A percentile compares a stretch with the other conserved stretches of the same genome.
Conservation (phyloP, 2,888 invertebrate genomes). For the Drosophila recens region DNA sequence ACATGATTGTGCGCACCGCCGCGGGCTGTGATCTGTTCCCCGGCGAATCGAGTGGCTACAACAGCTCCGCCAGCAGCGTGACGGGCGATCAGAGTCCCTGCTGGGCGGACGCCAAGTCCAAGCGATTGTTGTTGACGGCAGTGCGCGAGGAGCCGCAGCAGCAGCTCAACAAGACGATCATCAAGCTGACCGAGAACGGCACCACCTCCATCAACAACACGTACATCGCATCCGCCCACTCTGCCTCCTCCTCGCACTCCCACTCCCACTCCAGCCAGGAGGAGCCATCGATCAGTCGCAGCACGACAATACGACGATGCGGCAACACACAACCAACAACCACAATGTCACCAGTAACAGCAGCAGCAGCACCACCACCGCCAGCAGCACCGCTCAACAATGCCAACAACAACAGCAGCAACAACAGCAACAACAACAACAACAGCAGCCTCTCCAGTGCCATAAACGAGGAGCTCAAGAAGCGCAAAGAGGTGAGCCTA, state of each 20-base stretch:
- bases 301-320: slow-evolving; percentile 53
- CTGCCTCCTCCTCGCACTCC: not conserved
- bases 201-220: slow-evolving; percentile 90
- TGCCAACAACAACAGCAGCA: slow-evolving; percentile 34
- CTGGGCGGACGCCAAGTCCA: slow-evolving; percentile 87
- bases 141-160: slow-evolving; percentile 89
- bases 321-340: slow-evolving; percentile 36
- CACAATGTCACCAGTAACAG: slow-evolving; percentile 26
- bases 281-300: slow-evolving; percentile 54
- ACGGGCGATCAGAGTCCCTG: slow-evolving; percentile 91
- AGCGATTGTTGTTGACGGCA: slow-evolving; percentile 90
- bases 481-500: slow-evolving; percentile 88
- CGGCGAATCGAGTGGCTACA: slow-evolving; percentile 93
- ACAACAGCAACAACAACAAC: slow-evolving; percentile 80
- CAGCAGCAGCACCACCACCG: slow-evolving; percentile 34
- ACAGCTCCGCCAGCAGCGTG: slow-evolving; percentile 93
- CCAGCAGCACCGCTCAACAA: slow-evolving; percentile 52
- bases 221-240: slow-evolving; percentile 63
- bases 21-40: slow-evolving; percentile 92
- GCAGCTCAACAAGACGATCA: slow-evolving; percentile 89
- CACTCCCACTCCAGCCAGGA: slow-evolving; percentile 1
- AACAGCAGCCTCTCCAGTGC: slow-evolving; percentile 88
- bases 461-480: slow-evolving; percentile 89
- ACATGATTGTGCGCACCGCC: slow-evolving; percentile 91
- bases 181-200: slow-evolving; percentile 90